These are phyloP conservation scores for Muschampia plurimacula DNA, from an alignment of 2,888 invertebrate species.

Conservation along the genomic window DNA sequence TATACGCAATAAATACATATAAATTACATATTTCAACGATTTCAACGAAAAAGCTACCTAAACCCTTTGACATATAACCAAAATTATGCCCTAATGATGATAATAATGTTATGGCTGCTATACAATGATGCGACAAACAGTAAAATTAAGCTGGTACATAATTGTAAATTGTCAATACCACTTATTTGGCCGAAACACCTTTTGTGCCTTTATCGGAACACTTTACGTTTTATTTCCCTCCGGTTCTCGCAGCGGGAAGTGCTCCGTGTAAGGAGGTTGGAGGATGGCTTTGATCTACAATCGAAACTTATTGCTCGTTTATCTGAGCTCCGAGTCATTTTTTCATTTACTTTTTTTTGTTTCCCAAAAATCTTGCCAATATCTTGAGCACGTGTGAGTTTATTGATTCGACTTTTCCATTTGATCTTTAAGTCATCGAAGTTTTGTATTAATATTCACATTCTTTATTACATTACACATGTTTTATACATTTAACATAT, in stretches of 20 bases:
- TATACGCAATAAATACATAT: too few relatives aligned
- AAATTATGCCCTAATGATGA: too few relatives aligned
- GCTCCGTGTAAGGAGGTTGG: background rate
- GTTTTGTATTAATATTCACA: too few relatives aligned
- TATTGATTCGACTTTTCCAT: too few relatives aligned
- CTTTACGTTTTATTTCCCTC: slow-evolving; percentile 3
- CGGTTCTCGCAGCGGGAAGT: background rate
- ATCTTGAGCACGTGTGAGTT: background rate
- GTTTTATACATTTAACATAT: too few relatives aligned
- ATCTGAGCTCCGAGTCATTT: background rate
- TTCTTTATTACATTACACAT: too few relatives aligned
- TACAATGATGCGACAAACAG: background rate
- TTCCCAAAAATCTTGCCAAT: background rate
- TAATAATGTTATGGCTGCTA: background rate
- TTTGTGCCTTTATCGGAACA: background rate
- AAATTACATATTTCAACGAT: too few relatives aligned
- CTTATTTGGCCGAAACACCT: background rate
- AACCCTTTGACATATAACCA: too few relatives aligned
- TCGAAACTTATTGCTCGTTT: slow-evolving; percentile 5
- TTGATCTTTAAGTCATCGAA: too few relatives aligned
- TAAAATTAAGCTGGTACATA: background rate
- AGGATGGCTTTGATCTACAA: background rate
- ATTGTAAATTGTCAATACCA: background rate
- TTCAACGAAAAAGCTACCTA: too few relatives aligned
- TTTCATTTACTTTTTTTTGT: background rate